Conservation (phyloP, 2,797 vertebrate species). For the Rhabdophis nuchalis region DNA sequence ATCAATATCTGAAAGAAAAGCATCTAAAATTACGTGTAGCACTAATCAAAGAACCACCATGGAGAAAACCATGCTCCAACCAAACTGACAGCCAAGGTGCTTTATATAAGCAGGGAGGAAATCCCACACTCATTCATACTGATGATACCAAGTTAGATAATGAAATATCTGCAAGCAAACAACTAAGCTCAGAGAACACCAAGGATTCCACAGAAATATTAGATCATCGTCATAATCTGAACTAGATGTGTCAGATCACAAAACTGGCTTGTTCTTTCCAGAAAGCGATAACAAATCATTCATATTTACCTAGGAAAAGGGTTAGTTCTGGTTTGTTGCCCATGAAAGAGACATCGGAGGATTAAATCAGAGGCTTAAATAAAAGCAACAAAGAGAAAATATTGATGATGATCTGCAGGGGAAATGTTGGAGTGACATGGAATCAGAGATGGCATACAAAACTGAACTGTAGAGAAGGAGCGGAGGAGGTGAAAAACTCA, state of each 20-base stretch:
- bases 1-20: neutral
- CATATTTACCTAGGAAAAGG: neutral
- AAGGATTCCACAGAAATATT: neutral
- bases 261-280: neutral
- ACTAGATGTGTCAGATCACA: neutral
- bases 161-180: neutral
- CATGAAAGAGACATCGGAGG: neutral
- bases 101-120: neutral
- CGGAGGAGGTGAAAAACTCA: neutral
- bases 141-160: neutral
- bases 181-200: neutral
- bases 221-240: neutral
- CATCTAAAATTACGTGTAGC: neutral
- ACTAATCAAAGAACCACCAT: neutral
- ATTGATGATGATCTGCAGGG: neutral
- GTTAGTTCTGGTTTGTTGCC: neutral
- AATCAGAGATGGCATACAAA: neutral
- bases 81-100: neutral
- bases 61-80: neutral
- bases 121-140: neutral
- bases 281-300: neutral
- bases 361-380: neutral
- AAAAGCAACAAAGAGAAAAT: neutral
- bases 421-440: neutral
- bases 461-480: neutral